Evolutionary conservation across 2,797 vertebrate species (phyloP).

Genomic region (Bovichtus variegatus): DNA sequence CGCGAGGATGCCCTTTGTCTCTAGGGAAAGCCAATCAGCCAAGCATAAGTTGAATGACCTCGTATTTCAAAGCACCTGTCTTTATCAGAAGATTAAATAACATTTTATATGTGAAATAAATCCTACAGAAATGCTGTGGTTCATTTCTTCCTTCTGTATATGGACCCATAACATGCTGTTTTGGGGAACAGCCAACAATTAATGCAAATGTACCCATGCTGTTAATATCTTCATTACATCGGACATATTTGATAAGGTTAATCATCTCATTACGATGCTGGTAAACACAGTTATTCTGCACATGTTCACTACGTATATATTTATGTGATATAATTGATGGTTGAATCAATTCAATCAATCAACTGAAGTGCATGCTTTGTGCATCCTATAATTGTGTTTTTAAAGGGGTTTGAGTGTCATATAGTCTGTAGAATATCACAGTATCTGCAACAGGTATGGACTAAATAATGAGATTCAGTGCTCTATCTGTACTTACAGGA

Average conservation of each 20-base stretch:
- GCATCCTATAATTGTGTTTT: neutral
- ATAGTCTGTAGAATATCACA: neutral
- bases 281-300: neutral
- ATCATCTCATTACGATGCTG: neutral
- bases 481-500: neutral
- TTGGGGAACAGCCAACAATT: neutral
- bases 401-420: neutral
- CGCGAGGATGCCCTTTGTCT: constrained; percentile 8
- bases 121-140: neutral
- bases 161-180: neutral
- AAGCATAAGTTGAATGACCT: constrained; percentile 15
- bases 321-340: neutral
- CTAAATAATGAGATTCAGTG: neutral
- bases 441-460: neutral
- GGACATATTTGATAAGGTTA: neutral
- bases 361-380: neutral
- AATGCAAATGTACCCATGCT: neutral
- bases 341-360: too few species aligned
- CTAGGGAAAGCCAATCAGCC: constrained; percentile 28
- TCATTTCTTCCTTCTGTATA: neutral
- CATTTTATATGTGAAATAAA: neutral
- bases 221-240: neutral
- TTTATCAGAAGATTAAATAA: neutral
- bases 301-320: neutral
- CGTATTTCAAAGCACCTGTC: constrained; percentile 6